Evolutionary conservation across 2,113 vertebrate genomes (phyloP), one percentile per base, ranked within the genome.

Genomic region (Mionectes macconnelli): DNA sequence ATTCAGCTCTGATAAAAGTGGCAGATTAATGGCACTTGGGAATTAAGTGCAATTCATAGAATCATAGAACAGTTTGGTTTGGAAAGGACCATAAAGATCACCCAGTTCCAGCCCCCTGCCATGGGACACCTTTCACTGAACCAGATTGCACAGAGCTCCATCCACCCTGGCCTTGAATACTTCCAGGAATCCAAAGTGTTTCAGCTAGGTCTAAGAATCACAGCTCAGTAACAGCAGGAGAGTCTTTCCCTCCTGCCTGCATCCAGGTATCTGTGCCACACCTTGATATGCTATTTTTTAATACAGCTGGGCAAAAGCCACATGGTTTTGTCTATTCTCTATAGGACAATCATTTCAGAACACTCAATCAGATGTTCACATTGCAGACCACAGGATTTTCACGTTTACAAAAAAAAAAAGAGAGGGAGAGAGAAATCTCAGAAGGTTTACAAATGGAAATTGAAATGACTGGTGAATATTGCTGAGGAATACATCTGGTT

Each of bases 1-100:
- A 69, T 87, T 90, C 70, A 85, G 11, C 15, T 92, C 68, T 87
- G 60, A 89, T 90, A 82, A 92, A 90, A 79, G 64, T 72, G 68
- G 44, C 66, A 92, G 86, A 73, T 84, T 87, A 90, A 87, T 75
- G 95, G 39, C 57, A 33, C 30, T 53, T 24, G 24, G 35, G 27
- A 84, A 84, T 95, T 33, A 93, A 90, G 72, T 90, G 23, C 24
- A 63, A 89, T 64, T 39, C 33, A 59, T 39, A 45, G 39, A 82
- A 66, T 30, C 28, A 52, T 24, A 25, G 45, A 37, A 73, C 0
- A 0, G 11, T 45, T 59, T 60, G 28, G 11, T 22, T 42, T 55
- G 63, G 55, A 83, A 69, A 25, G 25, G 39, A 69, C 31, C 9
- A 27, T 89, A 19, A 76, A 55, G 16, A 40, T 47, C 40, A 47